Evolutionary conservation across 2,888 invertebrate genomes (phyloP).

Genomic region (Lepidochitona cinerea): DNA sequence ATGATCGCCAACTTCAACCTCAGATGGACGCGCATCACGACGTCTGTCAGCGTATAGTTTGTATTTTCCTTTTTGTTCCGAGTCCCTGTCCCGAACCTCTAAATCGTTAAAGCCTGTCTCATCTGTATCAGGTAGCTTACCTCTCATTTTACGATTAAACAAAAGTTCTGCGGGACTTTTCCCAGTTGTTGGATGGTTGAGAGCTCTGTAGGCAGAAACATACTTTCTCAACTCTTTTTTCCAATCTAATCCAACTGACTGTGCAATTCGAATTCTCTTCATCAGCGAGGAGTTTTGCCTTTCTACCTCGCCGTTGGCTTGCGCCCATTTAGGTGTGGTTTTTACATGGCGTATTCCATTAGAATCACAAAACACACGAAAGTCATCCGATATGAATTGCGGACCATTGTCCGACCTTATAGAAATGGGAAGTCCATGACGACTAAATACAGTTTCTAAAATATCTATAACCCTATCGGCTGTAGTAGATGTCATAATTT

Average conservation of each 20-base stretch:
- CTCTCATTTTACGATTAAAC: neutral
- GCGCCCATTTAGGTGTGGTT: constrained; percentile 29
- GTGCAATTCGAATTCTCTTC: constrained; percentile 33
- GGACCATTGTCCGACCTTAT: constrained; percentile 34
- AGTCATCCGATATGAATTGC: constrained; percentile 27
- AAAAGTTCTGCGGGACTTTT: constrained; percentile 13
- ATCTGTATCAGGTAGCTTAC: neutral
- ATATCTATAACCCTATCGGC: neutral
- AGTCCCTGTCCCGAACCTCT: constrained; percentile 1
- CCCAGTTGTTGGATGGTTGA: constrained; percentile 31
- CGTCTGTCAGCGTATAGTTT: constrained; percentile 13
- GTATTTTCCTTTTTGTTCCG: neutral
- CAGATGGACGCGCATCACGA: neutral
- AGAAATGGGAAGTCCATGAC: constrained; percentile 25
- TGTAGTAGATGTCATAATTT: neutral
- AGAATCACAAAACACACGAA: constrained; percentile 22
- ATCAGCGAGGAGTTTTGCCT: constrained; percentile 32
- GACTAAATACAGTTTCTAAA: constrained; percentile 4
- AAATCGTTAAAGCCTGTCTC: neutral
- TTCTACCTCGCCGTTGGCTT: constrained; percentile 38
- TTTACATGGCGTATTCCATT: constrained; percentile 26
- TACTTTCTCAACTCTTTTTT: constrained; percentile 22
- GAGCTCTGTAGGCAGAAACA: constrained; percentile 27
- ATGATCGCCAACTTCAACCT: constrained; percentile 19
- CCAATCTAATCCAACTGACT: too few relatives aligned